A percentile compares a stretch with the other conserved stretches of the same genome.
Evolutionary conservation across 2,113 vertebrate species (phyloP).

Genomic region (Setophaga kirtlandii): DNA sequence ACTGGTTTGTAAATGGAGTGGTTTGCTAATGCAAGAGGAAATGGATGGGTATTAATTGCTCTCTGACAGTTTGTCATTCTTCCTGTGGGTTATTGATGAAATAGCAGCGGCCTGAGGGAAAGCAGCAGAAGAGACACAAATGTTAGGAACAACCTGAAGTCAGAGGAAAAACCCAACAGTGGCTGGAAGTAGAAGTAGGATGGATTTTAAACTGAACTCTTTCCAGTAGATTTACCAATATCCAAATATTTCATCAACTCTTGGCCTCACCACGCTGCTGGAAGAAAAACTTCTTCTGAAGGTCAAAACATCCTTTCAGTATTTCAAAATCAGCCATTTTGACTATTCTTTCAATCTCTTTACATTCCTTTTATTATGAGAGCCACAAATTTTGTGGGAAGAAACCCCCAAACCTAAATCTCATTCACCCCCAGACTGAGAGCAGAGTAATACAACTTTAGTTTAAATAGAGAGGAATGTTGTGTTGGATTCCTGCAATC

Average conservation of each 20-base stretch:
- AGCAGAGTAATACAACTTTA: not conserved
- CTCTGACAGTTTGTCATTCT: not conserved
- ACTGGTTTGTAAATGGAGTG: not conserved
- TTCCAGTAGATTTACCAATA: not conserved
- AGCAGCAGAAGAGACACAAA: not conserved
- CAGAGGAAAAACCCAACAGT: not conserved
- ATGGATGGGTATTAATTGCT: constrained; percentile 31
- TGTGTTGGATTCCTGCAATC: not conserved
- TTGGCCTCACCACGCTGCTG: not conserved
- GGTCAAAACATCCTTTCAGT: not conserved
- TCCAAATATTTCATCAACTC: not conserved
- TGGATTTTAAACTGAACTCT: not conserved
- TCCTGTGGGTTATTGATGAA: constrained; percentile 6
- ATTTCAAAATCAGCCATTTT: not conserved
- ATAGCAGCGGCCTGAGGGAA: not conserved
- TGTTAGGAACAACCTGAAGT: not conserved
- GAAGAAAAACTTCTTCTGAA: not conserved
- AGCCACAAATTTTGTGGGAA: not conserved
- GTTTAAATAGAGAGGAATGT: fast-evolving
- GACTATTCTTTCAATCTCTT: not conserved
- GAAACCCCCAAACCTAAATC: not conserved
- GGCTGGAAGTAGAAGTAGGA: not conserved
- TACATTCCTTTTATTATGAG: not conserved
- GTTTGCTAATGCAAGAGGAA: not conserved
- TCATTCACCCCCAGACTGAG: not conserved